These are phyloP conservation scores for Prinia subflava DNA, from an alignment of 2,113 vertebrate genomes.

Conservation along the genomic window DNA sequence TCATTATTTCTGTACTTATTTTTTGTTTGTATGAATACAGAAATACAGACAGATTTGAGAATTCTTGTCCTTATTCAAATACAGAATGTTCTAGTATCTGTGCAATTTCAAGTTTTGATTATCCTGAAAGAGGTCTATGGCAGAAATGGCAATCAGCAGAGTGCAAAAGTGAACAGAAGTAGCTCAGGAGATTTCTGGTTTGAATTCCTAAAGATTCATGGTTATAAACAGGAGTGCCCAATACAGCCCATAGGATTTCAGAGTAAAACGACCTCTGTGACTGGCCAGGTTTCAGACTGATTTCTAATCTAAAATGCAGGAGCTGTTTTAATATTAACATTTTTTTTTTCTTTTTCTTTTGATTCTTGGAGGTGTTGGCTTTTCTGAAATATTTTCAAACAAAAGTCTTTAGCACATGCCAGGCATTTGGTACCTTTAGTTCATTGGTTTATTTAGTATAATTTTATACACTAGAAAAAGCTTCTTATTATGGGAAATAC, in stretches of 20 bases:
- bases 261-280: neutral
- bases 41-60: neutral
- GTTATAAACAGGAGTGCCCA: neutral
- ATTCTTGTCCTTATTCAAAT: neutral
- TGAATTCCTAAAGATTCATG: neutral
- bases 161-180: neutral
- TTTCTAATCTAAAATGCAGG: neutral
- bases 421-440: neutral
- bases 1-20: neutral
- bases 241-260: neutral
- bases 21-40: neutral
- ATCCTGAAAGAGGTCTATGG: neutral
- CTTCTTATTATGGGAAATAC: neutral
- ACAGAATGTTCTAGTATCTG: neutral
- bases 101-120: neutral
- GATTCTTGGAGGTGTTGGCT: neutral
- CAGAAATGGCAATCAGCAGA: neutral
- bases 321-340: neutral
- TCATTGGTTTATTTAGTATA: neutral
- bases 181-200: neutral
- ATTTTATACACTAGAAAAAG: neutral
- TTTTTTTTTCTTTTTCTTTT: neutral
- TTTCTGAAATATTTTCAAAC: neutral
- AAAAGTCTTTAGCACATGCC: neutral
- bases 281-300: neutral